Percentiles rank a stretch among this genome's conserved stretches.
phyloP scores from a whole-genome alignment of 2,888 invertebrate species.

The Drosophila kuntzei region DNA sequence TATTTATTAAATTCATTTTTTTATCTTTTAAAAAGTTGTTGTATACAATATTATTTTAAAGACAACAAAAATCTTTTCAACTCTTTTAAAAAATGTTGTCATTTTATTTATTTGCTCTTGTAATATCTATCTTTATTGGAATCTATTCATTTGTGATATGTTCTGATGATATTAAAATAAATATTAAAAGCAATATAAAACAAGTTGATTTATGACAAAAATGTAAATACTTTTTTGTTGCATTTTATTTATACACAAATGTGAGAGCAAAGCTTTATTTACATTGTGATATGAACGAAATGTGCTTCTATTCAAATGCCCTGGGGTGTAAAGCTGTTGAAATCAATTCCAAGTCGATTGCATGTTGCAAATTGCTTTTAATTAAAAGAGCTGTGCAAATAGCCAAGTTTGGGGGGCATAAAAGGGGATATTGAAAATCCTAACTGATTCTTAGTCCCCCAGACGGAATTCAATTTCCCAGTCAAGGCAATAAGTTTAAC shows the following conservation, averaged over 20 bases:
- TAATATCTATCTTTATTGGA: not conserved
- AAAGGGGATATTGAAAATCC: conserved; percentile 8
- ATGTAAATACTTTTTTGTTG: not conserved
- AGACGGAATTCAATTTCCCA: conserved; percentile 48
- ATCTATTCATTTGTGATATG: not conserved
- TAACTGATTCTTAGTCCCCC: conserved; percentile 18
- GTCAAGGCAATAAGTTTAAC: conserved; percentile 26
- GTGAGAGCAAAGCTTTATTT: not conserved
- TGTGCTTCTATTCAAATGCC: conserved; percentile 15
- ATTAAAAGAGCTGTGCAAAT: conserved; percentile 71
- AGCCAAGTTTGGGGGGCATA: conserved; percentile 16
- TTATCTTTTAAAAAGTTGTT: too few species aligned
- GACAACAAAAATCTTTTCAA: too few species aligned
- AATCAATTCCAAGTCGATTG: conserved; percentile 74
- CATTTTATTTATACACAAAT: not conserved
- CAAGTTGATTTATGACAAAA: not conserved
- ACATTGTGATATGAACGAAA: not conserved
- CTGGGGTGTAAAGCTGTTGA: conserved; percentile 38
- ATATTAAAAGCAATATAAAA: not conserved
- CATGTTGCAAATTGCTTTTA: conserved; percentile 77
- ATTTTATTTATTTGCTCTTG: not conserved
- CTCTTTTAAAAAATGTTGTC: not conserved
- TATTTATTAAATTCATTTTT: too few species aligned
- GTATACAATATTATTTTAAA: too few species aligned
- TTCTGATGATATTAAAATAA: not conserved